These are phyloP conservation scores for Theonella swinhoei DNA, from an alignment of 37 sponge, comb jelly and placozoan species.

Conservation along the genomic window DNA sequence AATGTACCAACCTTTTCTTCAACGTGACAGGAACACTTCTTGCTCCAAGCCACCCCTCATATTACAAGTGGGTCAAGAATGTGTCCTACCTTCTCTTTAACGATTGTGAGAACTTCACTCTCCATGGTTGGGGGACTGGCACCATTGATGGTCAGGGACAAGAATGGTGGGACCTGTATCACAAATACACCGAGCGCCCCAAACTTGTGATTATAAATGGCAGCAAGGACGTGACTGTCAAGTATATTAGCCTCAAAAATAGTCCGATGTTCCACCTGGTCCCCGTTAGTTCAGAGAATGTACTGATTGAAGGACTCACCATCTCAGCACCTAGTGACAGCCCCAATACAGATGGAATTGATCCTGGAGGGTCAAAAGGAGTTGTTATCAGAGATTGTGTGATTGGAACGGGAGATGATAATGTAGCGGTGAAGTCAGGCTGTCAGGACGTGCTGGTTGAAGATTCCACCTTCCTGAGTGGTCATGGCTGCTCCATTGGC, in stretches of 20 bases:
- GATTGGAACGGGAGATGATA: slow-evolving; percentile 13
- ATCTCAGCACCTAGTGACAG: slow-evolving; percentile 14
- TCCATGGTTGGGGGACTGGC: slow-evolving; percentile 4
- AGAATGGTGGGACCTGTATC: slow-evolving; percentile 4
- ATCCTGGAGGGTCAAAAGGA: neutral
- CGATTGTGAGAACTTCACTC: slow-evolving; percentile 6
- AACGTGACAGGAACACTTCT: neutral
- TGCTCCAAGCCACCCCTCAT: slow-evolving; percentile 11
- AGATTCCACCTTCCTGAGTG: neutral
- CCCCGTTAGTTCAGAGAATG: neutral
- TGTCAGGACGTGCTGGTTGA: neutral
- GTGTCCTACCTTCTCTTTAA: slow-evolving; percentile 1
- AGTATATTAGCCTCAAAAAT: neutral
- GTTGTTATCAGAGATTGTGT: neutral
- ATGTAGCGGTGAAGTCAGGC: slow-evolving; percentile 10
- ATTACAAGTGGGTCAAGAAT: neutral
- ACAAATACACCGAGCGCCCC: slow-evolving; percentile 8
- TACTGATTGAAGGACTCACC: slow-evolving; percentile 2
- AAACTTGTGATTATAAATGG: neutral
- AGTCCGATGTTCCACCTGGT: slow-evolving; percentile 33
- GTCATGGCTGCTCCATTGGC: slow-evolving; percentile 27
- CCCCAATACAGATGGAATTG: slow-evolving; percentile 50
- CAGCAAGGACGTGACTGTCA: slow-evolving; percentile 6
- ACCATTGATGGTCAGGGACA: slow-evolving; percentile 13
- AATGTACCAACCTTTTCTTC: slow-evolving; percentile 5